Evolutionary conservation across 1,140 invertebrate genomes (phyloP), one percentile per base, ranked within the genome.

Genomic region (Drosophila sechellia): DNA sequence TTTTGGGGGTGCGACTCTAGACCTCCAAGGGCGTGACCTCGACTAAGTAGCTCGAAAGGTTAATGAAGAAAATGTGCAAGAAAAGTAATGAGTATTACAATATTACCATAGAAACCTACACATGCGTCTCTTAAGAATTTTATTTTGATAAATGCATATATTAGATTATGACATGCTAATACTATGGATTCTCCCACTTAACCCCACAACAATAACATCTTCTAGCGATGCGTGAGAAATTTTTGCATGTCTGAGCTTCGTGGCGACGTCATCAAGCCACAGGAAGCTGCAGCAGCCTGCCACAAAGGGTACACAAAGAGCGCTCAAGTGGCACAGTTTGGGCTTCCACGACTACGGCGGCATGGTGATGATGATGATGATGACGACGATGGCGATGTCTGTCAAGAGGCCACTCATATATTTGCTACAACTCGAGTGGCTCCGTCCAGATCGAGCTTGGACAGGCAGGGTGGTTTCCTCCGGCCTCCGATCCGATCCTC

Each of bases 381-480:
- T 42, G 40, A 42, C 17, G 43, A 45, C 55, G 6, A 60, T 55
- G 25, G 64, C 63, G 70, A 86, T 87, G 78, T 86, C 81, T 83
- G 83, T 87, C 79, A 87, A 86, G 83, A 72, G 84, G 75, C 79
- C 83, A 87, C 83, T 87, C 84, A 83, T 87, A 76, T 83, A 83
- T 83, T 87, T 89, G 83, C 83, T 89, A 87, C 83, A 87, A 77
- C 84, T 87, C 50, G 48, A 86, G 83, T 78, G 57, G 57, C 61
- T 48, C 8, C 37, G 54, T 49, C 34, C 45, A 46, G 75, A 20
- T 72, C 43, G 57, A 58, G 31, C n/a, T n/a, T 11, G 34, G 46
- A 10, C 17, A 39, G 39, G 59, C 15, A 34, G 48, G 58, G 58
- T 42, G 45, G 59, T 54, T 52, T 34, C 48, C 46, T 27, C 22